Base-by-base conservation (phyloP, 1,140 invertebrate genomes). In the Meloidogyne exigua region DNA sequence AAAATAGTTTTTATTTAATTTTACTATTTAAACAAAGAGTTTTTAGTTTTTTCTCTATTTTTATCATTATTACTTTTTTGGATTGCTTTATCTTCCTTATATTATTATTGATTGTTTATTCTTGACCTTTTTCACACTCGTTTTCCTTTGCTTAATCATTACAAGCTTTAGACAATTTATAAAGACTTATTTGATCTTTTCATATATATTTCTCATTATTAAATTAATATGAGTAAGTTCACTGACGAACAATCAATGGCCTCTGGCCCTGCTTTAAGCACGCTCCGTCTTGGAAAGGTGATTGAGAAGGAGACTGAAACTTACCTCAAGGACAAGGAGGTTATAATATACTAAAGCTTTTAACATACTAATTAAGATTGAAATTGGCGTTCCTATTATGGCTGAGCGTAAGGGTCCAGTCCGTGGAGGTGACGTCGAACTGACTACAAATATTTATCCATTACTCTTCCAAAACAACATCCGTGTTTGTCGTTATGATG, bases 371-470 rank as follows among this genome's bases (percentile, higher is more conserved):
- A 23, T 76, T 64, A 39, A 76, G 75, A 49, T 76, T 32, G 23
- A 23, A 26, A 26, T 75, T 18, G 70, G 71, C 25, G 44, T 9
- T 2, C 65, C 75, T 5, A 70, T 73, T 10, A 75, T 76, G 75
- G 75, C 68, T 21, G 68, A 49, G 21, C 66, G 66, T 13, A 42
- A 28, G 13, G 28, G 68, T 23, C n/a, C 15, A 10, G 42, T 39
- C 5, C 39, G 49, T 18, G 42, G 32, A 12, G 75, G 75, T 1
- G 62, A 76, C 26, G 13, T 73, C 1, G 26, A 28, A 18, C 28
- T 76, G 65, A 69, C 65, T n/a, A 76, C 75, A 28, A 76, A 76
- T 26, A 64, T 76, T 23, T 76, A 74, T 44, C 23, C 49, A n/a
- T 0, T 57, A 11, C 12, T 76, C 23, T 49, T 42, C 26, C 42